These are phyloP conservation scores for Bos taurus DNA, from an alignment of 2,113 vertebrate genomes.

Conservation along the genomic window DNA sequence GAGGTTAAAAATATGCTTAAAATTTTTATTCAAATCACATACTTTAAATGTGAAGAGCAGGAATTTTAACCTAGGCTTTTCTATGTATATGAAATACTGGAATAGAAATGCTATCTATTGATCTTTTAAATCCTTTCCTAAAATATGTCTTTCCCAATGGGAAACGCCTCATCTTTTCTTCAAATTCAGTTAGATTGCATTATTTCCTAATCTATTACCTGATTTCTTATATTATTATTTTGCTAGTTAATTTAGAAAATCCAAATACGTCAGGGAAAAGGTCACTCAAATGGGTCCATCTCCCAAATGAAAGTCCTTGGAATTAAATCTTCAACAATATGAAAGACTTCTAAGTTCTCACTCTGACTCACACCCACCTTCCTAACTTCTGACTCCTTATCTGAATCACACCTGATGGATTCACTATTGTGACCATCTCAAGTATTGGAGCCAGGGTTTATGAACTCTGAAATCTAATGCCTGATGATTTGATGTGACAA, in stretches of 20 bases:
- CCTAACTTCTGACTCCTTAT: neutral
- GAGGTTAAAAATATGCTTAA: neutral
- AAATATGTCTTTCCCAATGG: neutral
- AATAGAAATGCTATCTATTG: neutral
- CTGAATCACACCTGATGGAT: neutral
- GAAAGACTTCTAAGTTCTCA: neutral
- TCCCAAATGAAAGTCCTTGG: neutral
- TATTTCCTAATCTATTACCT: neutral
- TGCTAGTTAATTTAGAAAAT: neutral
- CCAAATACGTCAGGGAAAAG: neutral
- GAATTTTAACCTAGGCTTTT: neutral
- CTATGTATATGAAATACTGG: neutral
- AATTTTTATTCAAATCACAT: neutral
- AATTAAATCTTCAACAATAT: neutral
- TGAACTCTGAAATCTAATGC: neutral
- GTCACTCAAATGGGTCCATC: neutral
- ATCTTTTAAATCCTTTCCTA: neutral
- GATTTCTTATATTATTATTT: neutral
- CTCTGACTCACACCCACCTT: neutral
- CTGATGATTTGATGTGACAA: neutral
- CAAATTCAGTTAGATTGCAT: neutral
- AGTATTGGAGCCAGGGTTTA: neutral
- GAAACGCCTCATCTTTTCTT: neutral
- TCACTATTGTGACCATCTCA: accelerated
- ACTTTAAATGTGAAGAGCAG: neutral